Evolutionary conservation across 2,797 vertebrate genomes (phyloP).

Genomic region (Anas georgica): DNA sequence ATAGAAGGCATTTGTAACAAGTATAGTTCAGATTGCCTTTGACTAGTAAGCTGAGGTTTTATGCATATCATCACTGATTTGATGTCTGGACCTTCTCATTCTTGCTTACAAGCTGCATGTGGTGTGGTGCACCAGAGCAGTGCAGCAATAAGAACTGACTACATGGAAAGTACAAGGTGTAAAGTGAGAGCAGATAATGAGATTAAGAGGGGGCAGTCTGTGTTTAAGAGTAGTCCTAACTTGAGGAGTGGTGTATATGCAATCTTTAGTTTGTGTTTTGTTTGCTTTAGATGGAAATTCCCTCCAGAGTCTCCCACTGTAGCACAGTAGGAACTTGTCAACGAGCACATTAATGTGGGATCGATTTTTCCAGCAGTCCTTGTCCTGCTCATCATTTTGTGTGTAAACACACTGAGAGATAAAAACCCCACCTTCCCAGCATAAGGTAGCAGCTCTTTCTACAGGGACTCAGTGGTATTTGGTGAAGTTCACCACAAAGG

Average conservation of each 20-base stretch:
- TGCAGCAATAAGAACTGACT: accelerated
- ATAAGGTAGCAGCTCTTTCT: background rate
- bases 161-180: background rate
- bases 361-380: slow-evolving; percentile 9
- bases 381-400: background rate
- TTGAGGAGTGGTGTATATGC: background rate
- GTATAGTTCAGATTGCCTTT: background rate
- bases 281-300: background rate
- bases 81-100: background rate
- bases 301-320: background rate
- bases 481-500: background rate
- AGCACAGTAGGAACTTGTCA: background rate
- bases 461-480: background rate
- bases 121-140: background rate
- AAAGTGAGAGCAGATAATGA: background rate
- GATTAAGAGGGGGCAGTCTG: background rate
- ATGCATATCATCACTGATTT: background rate
- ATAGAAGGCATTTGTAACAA: background rate
- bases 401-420: background rate
- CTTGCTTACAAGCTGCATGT: background rate
- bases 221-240: background rate
- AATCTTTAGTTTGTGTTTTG: background rate
- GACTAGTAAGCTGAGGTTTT: background rate
- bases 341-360: background rate
- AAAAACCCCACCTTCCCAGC: background rate